Evolutionary conservation across 2,888 invertebrate genomes (phyloP), one percentile per base, ranked within the genome.

Genomic region (Melanophora roralis): DNA sequence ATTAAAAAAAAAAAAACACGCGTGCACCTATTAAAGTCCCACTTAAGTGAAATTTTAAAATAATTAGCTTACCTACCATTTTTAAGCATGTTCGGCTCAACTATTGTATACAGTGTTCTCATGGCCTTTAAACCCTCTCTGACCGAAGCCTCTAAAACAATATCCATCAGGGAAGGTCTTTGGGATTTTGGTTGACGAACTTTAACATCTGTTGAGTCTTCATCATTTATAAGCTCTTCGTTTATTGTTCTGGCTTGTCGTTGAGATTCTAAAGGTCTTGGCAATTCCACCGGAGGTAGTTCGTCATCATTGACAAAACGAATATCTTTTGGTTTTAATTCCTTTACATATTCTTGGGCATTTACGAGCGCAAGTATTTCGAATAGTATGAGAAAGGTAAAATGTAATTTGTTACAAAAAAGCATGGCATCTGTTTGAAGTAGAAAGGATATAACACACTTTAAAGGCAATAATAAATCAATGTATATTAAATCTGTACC

Each of bases 101-200:
- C 87, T 76, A 84, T 85, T 9, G 86, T 86, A 78, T 90, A 90
- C 1, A 90, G 84, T 74, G 87, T 86, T 19, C 85, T 83, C 89
- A 90, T 89, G 43, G 89, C 90, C 79, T 86, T 85, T 9, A 90
- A 81, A 62, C 90, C 90, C 82, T 89, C 86, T 14, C 85, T 85
- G 34, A 89, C 90, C 19, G 90, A 90, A 23, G 85, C 84, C 81
- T 89, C 88, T 75, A 90, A 72, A 7, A 89, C 90, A 53, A 88
- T 82, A 82, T 88, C 89, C 80, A 90, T 86, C 55, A 88, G 79
- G 1, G 86, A 85, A 14, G 85, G 87, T 14, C 85, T 86, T 5
- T 85, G 85, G 2, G 88, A 86, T 38, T 85, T 86, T 11, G 82
- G 72, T 27, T 77, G 78, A 27, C 75, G 65, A 9, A 2, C 59